These are phyloP conservation scores for Nymphalis io DNA, from an alignment of 1,140 invertebrate species.

Conservation along the genomic window DNA sequence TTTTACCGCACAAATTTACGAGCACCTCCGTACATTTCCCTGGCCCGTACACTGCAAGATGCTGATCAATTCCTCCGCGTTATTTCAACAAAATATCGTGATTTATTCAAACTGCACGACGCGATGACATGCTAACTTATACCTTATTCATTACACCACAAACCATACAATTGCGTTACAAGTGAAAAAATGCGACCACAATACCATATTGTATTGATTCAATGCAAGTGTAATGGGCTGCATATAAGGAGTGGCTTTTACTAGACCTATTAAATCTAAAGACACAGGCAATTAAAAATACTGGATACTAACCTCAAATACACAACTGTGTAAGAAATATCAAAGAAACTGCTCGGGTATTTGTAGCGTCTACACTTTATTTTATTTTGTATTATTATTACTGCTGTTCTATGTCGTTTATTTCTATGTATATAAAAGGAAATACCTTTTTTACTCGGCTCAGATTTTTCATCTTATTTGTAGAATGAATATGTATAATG, in stretches of 20 bases:
- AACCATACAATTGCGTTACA: constrained; percentile 14
- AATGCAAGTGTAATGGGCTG: constrained; percentile 16
- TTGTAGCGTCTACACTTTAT: neutral
- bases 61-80: constrained; percentile 66
- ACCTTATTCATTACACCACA: constrained; percentile 23
- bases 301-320: neutral
- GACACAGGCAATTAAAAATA: constrained; percentile 4
- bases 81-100: constrained; percentile 78
- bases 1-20: constrained; percentile 77
- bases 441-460: neutral
- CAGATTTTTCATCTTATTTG: neutral
- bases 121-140: constrained; percentile 25
- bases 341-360: neutral
- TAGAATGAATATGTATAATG: neutral
- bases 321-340: neutral
- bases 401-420: neutral
- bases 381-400: neutral
- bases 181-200: neutral
- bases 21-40: constrained; percentile 64
- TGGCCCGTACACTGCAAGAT: constrained; percentile 56
- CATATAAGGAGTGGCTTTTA: constrained; percentile 20
- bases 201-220: neutral
- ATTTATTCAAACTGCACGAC: constrained; percentile 67
- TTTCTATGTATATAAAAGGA: neutral
- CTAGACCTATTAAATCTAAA: constrained; percentile 9